Conservation (phyloP, 2,888 invertebrate genomes). For the Camptogramma bilineatum region DNA sequence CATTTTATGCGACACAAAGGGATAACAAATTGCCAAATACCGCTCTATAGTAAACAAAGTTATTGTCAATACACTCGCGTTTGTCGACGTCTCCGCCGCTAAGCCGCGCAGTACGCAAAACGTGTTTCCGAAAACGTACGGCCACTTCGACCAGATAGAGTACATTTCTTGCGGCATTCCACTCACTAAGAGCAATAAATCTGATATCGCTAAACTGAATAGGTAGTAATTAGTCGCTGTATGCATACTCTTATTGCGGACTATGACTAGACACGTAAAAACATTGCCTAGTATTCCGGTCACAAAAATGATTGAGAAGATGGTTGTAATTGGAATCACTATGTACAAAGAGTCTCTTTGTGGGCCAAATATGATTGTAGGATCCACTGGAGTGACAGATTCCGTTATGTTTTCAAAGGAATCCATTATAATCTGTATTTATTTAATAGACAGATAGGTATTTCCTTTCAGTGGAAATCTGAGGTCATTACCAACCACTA, state of each 20-base stretch:
- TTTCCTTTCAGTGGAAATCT: not conserved
- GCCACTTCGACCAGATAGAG: constrained; percentile 91
- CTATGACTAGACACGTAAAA: constrained; percentile 93
- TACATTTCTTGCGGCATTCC: constrained; percentile 94
- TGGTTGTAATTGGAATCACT: constrained; percentile 90
- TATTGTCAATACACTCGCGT: constrained; percentile 91
- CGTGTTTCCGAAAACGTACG: constrained; percentile 91
- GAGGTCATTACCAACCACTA: not conserved
- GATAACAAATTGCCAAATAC: constrained; percentile 87
- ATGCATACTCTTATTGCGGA: constrained; percentile 93
- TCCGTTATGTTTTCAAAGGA: constrained; percentile 42
- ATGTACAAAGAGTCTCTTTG: constrained; percentile 85
- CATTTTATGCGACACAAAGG: constrained; percentile 91
- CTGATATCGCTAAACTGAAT: constrained; percentile 94
- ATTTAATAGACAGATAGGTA: not conserved
- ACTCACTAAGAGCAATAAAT: constrained; percentile 90
- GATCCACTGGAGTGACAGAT: constrained; percentile 54
- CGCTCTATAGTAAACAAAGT: constrained; percentile 94
- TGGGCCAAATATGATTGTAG: constrained; percentile 71
- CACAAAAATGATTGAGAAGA: constrained; percentile 91
- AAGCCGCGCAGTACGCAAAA: constrained; percentile 92
- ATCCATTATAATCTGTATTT: constrained; percentile 18
- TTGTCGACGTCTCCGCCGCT: constrained; percentile 92
- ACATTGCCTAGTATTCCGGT: constrained; percentile 93
- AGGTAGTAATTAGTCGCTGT: constrained; percentile 93